phyloP scores from a whole-genome alignment of 2,888 invertebrate species.

The Disparrhopalites patrizii region DNA sequence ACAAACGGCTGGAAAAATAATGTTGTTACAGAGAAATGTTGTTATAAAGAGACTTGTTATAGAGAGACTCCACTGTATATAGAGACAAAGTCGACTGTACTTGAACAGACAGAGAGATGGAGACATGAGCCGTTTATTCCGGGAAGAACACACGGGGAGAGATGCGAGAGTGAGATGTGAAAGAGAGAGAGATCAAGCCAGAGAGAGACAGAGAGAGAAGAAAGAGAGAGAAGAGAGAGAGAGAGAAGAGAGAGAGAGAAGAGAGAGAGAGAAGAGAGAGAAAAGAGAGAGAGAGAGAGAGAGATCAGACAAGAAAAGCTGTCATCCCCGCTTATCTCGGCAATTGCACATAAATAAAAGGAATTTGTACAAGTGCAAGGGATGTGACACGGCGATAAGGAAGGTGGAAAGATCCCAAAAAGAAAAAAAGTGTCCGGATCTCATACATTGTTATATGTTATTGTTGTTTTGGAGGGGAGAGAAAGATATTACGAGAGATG shows the following conservation, averaged over 20 bases:
- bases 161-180: too few species aligned
- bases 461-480: too few species aligned
- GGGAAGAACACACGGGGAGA: too few species aligned
- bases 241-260: not conserved
- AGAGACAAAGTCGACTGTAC: too few species aligned
- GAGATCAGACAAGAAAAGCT: not conserved
- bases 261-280: not conserved
- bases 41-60: too few species aligned
- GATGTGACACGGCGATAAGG: constrained; percentile 14
- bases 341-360: constrained; percentile 15
- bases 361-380: constrained; percentile 13
- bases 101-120: too few species aligned
- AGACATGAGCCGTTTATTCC: too few species aligned
- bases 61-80: too few species aligned
- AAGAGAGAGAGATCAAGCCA: too few species aligned
- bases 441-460: not conserved
- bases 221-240: not conserved
- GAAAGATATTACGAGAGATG: too few species aligned
- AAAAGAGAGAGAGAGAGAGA: not conserved
- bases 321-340: constrained; percentile 9
- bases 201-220: not conserved
- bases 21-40: too few species aligned
- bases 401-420: constrained; percentile 5
- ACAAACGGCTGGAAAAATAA: too few species aligned
- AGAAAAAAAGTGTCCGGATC: not conserved